These are phyloP conservation scores for Lasioglossum pauxillum DNA, from an alignment of 2,888 invertebrate species.

Conservation along the genomic window DNA sequence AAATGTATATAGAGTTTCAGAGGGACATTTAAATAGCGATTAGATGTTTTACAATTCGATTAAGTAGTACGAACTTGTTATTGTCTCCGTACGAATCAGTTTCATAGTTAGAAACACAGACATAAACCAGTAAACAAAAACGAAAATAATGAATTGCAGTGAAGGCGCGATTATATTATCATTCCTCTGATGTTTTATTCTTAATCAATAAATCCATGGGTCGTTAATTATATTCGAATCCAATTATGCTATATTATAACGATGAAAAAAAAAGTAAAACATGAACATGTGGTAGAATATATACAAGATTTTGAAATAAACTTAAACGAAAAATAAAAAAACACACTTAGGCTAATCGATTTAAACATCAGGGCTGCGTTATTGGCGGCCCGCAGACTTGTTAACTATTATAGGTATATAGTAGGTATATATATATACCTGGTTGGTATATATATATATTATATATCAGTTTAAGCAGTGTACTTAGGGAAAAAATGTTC, in stretches of 20 bases:
- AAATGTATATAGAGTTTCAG: constrained; percentile 33
- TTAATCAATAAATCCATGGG: constrained; percentile 39
- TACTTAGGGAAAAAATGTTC: constrained; percentile 71
- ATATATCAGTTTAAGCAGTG: constrained; percentile 79
- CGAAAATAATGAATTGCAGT: constrained; percentile 38
- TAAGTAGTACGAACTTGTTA: constrained; percentile 26
- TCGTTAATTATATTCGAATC: constrained; percentile 52
- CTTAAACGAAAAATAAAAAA: constrained; percentile 62
- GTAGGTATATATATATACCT: constrained; percentile 52
- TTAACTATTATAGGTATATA: constrained; percentile 82
- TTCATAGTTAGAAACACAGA: constrained; percentile 32
- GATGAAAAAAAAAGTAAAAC: constrained; percentile 36
- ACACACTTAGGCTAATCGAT: constrained; percentile 77
- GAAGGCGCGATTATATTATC: constrained; percentile 41
- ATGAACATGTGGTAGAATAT: constrained; percentile 58
- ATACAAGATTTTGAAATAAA: constrained; percentile 75
- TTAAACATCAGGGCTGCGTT: constrained; percentile 73
- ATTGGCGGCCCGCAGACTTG: constrained; percentile 77
- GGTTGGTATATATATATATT: constrained; percentile 65
- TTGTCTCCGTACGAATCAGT: constrained; percentile 58
- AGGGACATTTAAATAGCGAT: constrained; percentile 8
- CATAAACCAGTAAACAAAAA: background rate
- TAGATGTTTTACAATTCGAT: constrained; percentile 28
- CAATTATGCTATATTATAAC: constrained; percentile 53
- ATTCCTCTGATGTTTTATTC: constrained; percentile 59